These are phyloP conservation scores for Habropoda laboriosa DNA, from an alignment of 1,140 invertebrate species.

Conservation along the genomic window DNA sequence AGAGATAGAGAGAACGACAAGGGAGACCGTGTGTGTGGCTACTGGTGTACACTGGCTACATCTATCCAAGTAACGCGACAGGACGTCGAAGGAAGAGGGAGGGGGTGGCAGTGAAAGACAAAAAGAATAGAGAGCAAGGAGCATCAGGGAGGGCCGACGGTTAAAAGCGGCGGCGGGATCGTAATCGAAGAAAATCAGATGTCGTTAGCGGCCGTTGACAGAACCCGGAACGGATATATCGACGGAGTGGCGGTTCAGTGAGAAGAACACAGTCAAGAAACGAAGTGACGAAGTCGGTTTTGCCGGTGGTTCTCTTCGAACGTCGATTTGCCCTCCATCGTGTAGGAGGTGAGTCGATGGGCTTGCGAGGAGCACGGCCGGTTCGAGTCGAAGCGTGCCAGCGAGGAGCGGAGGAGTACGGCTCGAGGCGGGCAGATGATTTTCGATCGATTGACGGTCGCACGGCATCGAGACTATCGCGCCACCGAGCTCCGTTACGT, in stretches of 20 bases:
- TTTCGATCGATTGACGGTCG: constrained; percentile 41
- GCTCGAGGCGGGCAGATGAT: constrained; percentile 28
- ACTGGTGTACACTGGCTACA: constrained; percentile 20
- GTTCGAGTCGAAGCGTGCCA: constrained; percentile 31
- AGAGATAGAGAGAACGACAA: too few relatives aligned
- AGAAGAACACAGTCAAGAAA: not conserved
- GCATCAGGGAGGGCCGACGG: not conserved
- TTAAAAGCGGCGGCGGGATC: constrained; percentile 24
- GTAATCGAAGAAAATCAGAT: constrained; percentile 29
- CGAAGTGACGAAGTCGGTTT: not conserved
- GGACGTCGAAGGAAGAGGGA: not conserved
- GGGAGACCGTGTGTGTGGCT: constrained; percentile 21
- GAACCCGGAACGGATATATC: constrained; percentile 24
- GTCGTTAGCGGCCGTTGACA: constrained; percentile 18
- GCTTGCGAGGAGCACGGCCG: constrained; percentile 1
- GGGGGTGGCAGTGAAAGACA: not conserved
- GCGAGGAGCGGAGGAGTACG: not conserved
- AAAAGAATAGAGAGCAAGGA: too few relatives aligned
- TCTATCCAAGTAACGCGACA: not conserved
- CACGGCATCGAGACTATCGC: constrained; percentile 44
- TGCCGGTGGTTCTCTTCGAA: not conserved
- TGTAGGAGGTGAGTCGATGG: constrained; percentile 10
- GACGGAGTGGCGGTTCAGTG: constrained; percentile 5
- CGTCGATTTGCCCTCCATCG: not conserved
- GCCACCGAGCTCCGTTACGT: constrained; percentile 33